These are phyloP conservation scores for Indicator maculatus DNA, from an alignment of 2,113 vertebrate species.

Conservation along the genomic window DNA sequence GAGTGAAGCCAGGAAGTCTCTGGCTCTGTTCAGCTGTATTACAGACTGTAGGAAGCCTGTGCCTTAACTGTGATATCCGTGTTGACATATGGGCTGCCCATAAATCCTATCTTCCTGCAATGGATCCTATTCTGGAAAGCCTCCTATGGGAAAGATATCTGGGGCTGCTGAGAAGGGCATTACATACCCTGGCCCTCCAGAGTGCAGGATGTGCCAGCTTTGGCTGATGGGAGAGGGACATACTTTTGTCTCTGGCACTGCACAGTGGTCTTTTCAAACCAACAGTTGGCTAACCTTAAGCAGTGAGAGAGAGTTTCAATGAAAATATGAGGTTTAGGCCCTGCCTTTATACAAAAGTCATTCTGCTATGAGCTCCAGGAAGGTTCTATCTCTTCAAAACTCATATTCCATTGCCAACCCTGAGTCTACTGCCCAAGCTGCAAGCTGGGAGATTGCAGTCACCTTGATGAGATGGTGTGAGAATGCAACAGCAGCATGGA, in stretches of 20 bases:
- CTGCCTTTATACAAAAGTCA: background rate
- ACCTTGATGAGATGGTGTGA: background rate
- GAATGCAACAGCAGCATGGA: background rate
- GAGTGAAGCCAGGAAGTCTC: background rate
- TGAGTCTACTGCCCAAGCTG: background rate
- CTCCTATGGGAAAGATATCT: background rate
- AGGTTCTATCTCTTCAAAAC: background rate
- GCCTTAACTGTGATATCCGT: background rate
- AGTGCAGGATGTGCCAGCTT: background rate
- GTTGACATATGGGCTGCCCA: background rate
- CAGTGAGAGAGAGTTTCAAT: accelerated
- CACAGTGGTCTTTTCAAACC: background rate
- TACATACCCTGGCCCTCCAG: background rate
- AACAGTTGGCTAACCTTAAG: background rate
- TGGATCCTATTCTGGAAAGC: background rate
- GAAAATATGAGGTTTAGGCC: background rate
- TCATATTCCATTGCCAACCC: background rate
- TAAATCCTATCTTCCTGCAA: background rate
- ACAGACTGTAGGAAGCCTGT: background rate
- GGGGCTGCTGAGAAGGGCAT: background rate
- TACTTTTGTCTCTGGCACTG: background rate
- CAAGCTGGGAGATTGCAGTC: background rate
- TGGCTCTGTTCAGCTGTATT: background rate
- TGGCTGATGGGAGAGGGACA: accelerated
- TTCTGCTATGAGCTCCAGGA: background rate